Base-by-base conservation (phyloP, 2,888 invertebrate genomes). In the Ennomos erosarius region DNA sequence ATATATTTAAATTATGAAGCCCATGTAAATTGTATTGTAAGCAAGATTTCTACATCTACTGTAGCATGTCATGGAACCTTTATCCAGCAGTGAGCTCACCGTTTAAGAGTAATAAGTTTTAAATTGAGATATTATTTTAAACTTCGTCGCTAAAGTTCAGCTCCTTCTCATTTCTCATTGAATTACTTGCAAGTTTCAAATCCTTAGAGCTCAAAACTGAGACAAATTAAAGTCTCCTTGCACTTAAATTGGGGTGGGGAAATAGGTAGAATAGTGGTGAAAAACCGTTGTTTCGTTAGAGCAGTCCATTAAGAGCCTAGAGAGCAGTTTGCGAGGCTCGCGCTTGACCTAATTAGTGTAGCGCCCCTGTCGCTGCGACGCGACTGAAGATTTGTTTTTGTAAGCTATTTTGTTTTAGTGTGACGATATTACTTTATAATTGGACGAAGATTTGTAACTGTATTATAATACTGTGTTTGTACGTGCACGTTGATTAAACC, bases 331-430 rank as follows among this genome's bases (percentile, higher is more conserved):
- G 81, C 75, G 82, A 80, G 76, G 78, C 75, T 82, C 79, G 79
- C 76, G 85, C 86, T 86, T 86, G 86, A 86, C 86, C 86, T 84
- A 86, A 86, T 86, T 86, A 86, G 79, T 76, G 81, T 72, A 76
- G 77, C 76, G 79, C 77, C 69, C 75, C 77, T 84, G 84, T 83
- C 82, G 76, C 79, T 72, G 66, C 73, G 78, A 79, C 51, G 66
- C 73, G 78, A 79, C 51, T 79, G 81, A 78, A 75, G 73, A 82
- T 82, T 81, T 79, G 79, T 81, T 84, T 79, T 76, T 78, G 75
- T 70, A 73, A 76, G 68, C 76, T 81, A 72, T 77, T 79, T 79
- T 81, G 72, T 80, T 76, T 72, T 64, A 66, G 70, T 68, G 71
- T 76, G 69, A 65, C 64, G 63, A 55, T 68, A 64, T 53, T 26